phyloP scores from a whole-genome alignment of 2,888 invertebrate species.

The Pherbina coryleti region DNA sequence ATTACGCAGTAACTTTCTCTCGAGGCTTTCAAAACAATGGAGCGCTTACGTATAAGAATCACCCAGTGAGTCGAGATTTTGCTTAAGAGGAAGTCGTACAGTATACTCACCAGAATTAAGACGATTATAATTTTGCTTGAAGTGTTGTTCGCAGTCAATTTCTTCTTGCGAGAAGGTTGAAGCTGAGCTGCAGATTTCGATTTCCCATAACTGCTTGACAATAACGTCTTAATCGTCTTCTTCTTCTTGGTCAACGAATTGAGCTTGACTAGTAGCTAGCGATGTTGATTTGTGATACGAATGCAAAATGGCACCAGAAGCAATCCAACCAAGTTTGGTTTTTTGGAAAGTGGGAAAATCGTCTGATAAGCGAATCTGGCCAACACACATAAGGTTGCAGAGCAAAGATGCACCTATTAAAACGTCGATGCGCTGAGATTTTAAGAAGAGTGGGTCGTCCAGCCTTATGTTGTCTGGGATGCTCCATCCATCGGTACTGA shows the following conservation, averaged over 20 bases:
- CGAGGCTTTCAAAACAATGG: too few relatives aligned
- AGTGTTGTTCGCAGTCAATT: constrained; percentile 37
- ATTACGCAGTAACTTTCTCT: too few relatives aligned
- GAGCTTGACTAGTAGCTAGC: neutral
- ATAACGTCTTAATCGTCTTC: constrained; percentile 8
- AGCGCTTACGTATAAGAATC: constrained; percentile 41
- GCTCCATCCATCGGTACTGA: constrained; percentile 34
- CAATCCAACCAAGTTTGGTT: constrained; percentile 44
- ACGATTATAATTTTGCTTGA: constrained; percentile 29
- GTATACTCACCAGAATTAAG: constrained; percentile 39
- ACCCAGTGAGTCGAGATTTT: constrained; percentile 25
- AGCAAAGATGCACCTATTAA: constrained; percentile 46
- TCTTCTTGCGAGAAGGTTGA: constrained; percentile 10
- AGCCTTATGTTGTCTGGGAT: constrained; percentile 44
- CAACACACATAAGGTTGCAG: constrained; percentile 46
- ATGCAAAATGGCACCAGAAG: constrained; percentile 37
- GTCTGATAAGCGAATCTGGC: constrained; percentile 42
- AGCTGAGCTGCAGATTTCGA: neutral
- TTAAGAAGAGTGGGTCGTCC: constrained; percentile 45
- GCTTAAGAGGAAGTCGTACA: constrained; percentile 41
- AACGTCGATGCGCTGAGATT: constrained; percentile 42
- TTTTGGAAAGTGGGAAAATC: constrained; percentile 41
- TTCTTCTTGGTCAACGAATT: neutral
- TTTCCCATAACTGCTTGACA: constrained; percentile 31
- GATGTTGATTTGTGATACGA: neutral